Conservation (phyloP, 2,888 invertebrate genomes). For the Asteroscopus sphinx region DNA sequence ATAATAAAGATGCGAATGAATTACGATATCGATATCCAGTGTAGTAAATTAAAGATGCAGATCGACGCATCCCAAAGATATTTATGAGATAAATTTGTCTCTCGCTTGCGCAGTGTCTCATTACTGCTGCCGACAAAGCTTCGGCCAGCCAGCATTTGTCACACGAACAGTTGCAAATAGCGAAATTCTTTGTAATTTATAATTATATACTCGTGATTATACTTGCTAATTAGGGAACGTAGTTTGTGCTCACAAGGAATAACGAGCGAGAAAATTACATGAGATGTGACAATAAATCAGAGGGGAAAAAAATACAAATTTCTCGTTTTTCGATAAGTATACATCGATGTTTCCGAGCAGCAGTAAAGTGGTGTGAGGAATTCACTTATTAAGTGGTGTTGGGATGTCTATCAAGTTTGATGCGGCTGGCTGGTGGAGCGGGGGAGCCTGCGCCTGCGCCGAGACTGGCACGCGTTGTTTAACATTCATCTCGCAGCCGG, state of each 20-base stretch:
- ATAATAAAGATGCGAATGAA: slow-evolving; percentile 81
- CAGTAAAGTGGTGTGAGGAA: slow-evolving; percentile 66
- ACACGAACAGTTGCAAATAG: slow-evolving; percentile 84
- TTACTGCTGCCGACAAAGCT: slow-evolving; percentile 85
- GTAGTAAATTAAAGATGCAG: slow-evolving; percentile 82
- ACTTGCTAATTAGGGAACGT: slow-evolving; percentile 65
- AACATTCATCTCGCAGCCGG: slow-evolving; percentile 57
- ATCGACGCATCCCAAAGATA: slow-evolving; percentile 83
- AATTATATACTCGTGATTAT: slow-evolving; percentile 63
- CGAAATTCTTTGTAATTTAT: slow-evolving; percentile 74
- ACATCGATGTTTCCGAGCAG: slow-evolving; percentile 57
- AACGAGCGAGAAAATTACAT: slow-evolving; percentile 59
- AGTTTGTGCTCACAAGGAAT: slow-evolving; percentile 59
- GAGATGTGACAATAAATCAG: slow-evolving; percentile 61
- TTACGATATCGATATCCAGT: slow-evolving; percentile 81
- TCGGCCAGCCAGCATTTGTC: slow-evolving; percentile 78
- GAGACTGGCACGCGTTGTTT: slow-evolving; percentile 49
- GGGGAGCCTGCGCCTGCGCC: slow-evolving; percentile 25
- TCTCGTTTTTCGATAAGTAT: slow-evolving; percentile 55
- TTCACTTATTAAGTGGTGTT: slow-evolving; percentile 70
- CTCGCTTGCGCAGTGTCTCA: slow-evolving; percentile 79
- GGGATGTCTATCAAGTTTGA: slow-evolving; percentile 70
- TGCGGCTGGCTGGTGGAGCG: slow-evolving; percentile 33
- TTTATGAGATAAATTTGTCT: slow-evolving; percentile 88
- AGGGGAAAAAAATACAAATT: slow-evolving; percentile 52